Base-by-base conservation (phyloP, 2,113 vertebrate species). In the Epinephelus cyanopodus region DNA sequence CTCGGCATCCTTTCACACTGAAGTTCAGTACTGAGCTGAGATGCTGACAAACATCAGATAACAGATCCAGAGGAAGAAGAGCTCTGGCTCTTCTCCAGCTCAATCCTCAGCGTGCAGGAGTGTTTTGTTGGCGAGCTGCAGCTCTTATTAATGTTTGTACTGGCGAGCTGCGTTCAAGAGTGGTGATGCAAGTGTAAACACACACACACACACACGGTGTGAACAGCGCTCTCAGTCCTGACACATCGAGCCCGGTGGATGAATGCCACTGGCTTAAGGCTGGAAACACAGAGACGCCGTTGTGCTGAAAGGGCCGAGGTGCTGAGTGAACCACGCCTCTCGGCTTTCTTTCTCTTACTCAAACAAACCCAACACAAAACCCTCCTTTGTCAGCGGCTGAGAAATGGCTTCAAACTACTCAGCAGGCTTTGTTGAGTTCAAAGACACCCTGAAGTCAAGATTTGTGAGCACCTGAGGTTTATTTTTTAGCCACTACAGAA, bases 361-460 rank as follows among this genome's bases (percentile, higher is more conserved):
- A 85, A 82, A 85, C 78, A 66, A 72, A 66, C 60, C 57, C 10
- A 4, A 58, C 62, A 83, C 60, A 78, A 76, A 86, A 75, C 81
- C 74, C 23, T 84, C 75, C 62, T 75, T 82, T 79, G 74, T 84
- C 57, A 42, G 25, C n/a, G 6, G 21, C 76, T 74, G 75, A 70
- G 61, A 25, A 21, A 58, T 3, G 64, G 19, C 54, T 12, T 25
- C 68, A 23, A n/a, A 37, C 58, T 61, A 17, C 33, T 63, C 12
- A 3, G 6, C 25, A 0, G 67, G 29, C 37, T 71, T 53, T 54
- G 67, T 17, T 13, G 62, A 17, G 65, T 23, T 76, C 66, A 83
- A 72, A 77, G 58, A 39, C 21, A 76, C 45, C 66, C 52, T 71
- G 25, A 71, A 37, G 53, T 73, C 74, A 29, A 63, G 68, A 64